Base-by-base conservation (phyloP, 2,888 invertebrate genomes). In the Andrena flavipes region DNA sequence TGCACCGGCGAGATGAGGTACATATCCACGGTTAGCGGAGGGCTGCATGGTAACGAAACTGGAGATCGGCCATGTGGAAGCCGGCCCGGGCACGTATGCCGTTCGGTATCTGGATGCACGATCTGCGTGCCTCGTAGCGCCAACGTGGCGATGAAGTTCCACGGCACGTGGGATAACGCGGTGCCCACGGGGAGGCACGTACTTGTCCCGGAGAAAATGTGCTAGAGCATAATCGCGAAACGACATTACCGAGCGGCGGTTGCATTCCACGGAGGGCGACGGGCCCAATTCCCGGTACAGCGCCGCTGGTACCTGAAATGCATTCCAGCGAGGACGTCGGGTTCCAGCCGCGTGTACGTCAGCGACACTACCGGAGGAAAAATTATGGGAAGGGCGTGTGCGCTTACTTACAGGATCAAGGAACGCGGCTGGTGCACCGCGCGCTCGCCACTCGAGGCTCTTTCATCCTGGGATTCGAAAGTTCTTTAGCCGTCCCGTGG, bases 271-370 rank as follows among this genome's bases (percentile, higher is more conserved):
- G 73, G 79, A 84, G 84, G 84, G 84, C 84, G 84, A 84, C 84
- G 88, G 86, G 85, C 84, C 87, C 87, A 87, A 89, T 90, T 90
- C 90, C 89, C 86, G 90, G 86, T 88, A 90, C 85, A 89, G 76
- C 85, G 87, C 71, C 71, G 87, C 87, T 81, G 82, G 87, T 86
- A 75, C 84, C 80, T 87, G 84, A 85, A 85, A 85, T 73, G 84
- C 85, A 85, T 85, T 85, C 85, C 85, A 75, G 70, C 80, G 85
- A 80, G 85, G 77, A 82, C 82, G 85, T 80, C 82, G 77, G 72
- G 80, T 76, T 75, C 72, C 84, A 77, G 74, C 76, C 26, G 76
- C 63, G 68, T 59, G 48, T 82, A 82, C 77, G 80, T 80, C 84
- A 78, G 20, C 82, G 59, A 70, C 74, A 26, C 73, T 70, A 59